A percentile compares a stretch with the other conserved stretches of the same genome.
These are phyloP conservation scores for Suncus etruscus DNA, from an alignment of 2,113 vertebrate genomes.

Conservation along the genomic window DNA sequence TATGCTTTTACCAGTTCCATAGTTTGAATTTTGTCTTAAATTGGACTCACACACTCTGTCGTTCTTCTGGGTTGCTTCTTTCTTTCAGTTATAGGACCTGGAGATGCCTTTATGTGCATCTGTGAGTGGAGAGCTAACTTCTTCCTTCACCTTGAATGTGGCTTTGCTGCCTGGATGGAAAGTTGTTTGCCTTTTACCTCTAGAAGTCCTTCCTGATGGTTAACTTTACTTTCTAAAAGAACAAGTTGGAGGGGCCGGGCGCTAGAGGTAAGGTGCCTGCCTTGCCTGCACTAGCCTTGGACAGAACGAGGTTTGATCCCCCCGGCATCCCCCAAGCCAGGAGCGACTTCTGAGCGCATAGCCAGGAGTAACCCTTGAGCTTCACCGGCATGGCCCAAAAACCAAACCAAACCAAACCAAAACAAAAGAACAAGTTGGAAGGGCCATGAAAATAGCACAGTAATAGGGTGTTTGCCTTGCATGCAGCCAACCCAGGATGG, in stretches of 20 bases:
- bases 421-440: too few species aligned
- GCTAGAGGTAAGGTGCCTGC: too few species aligned
- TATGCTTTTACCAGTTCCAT: not conserved
- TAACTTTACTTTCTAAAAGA: not conserved
- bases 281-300: too few species aligned
- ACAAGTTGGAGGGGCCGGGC: not conserved
- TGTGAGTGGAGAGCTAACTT: not conserved
- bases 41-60: not conserved
- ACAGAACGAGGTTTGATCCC: too few species aligned
- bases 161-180: not conserved
- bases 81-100: not conserved
- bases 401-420: too few species aligned
- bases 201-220: not conserved
- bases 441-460: too few species aligned
- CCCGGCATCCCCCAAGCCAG: too few species aligned
- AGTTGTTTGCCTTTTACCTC: not conserved
- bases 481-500: too few species aligned
- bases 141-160: not conserved
- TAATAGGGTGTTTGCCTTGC: too few species aligned
- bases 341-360: too few species aligned
- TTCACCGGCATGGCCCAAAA: too few species aligned
- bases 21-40: not conserved
- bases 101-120: not conserved
- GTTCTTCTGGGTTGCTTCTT: not conserved
- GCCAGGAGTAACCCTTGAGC: too few species aligned